Conservation (phyloP, 2,113 vertebrate genomes). For the Pangasianodon hypophthalmus region DNA sequence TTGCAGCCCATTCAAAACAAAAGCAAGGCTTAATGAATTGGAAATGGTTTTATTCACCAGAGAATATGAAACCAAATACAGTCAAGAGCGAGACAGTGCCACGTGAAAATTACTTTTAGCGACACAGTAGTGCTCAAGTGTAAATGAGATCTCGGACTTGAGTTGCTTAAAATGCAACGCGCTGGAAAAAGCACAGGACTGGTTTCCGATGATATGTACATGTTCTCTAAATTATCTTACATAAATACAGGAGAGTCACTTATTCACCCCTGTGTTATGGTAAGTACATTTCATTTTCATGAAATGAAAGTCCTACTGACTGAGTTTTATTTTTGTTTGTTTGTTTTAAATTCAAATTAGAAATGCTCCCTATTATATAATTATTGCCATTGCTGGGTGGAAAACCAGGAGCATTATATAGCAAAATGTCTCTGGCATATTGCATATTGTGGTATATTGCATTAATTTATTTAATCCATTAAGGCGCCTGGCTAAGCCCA, state of each 20-base stretch:
- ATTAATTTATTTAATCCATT: neutral
- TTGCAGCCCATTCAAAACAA: slow-evolving; percentile 65
- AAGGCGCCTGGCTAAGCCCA: neutral
- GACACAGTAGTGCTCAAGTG: slow-evolving; percentile 44
- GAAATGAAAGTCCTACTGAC: neutral
- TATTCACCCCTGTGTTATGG: neutral
- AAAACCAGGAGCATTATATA: neutral
- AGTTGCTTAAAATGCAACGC: slow-evolving; percentile 38
- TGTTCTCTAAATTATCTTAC: neutral
- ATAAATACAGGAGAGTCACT: neutral
- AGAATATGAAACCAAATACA: slow-evolving; percentile 55
- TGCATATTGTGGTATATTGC: neutral
- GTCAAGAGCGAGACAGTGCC: slow-evolving; percentile 37
- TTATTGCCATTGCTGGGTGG: neutral
- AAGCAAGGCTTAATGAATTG: slow-evolving; percentile 68
- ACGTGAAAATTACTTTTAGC: slow-evolving; percentile 51
- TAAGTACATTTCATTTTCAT: neutral
- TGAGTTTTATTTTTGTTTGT: neutral
- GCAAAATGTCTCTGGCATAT: neutral
- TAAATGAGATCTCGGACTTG: slow-evolving; percentile 60
- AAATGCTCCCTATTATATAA: neutral
- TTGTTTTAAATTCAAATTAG: neutral
- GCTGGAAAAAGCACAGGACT: neutral
- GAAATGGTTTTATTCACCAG: slow-evolving; percentile 66
- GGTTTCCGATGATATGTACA: neutral